Percentiles rank a stretch among this genome's conserved stretches.
Conservation (phyloP, 2,888 invertebrate genomes). For the Cataglyphis altisquamis region DNA sequence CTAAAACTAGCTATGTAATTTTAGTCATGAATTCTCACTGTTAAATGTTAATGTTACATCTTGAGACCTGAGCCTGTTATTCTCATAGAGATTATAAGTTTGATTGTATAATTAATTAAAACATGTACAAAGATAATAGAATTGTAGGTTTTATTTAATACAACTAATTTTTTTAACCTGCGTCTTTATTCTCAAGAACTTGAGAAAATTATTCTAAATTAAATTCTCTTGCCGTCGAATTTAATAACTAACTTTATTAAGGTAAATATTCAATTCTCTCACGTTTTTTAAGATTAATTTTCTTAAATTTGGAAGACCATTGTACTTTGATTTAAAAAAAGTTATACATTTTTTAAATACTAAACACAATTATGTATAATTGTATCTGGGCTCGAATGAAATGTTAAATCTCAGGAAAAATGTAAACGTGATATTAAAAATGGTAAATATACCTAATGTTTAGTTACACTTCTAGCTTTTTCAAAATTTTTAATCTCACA, state of each 20-base stretch:
- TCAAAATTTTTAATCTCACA: constrained; percentile 10
- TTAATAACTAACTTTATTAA: neutral
- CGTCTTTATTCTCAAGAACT: neutral
- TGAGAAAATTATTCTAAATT: constrained; percentile 10
- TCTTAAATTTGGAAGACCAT: neutral
- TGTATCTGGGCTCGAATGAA: constrained; percentile 10
- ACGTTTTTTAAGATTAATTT: neutral
- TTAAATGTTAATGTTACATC: constrained; percentile 23
- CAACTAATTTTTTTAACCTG: neutral
- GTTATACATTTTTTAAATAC: neutral
- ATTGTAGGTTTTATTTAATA: neutral
- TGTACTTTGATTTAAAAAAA: neutral
- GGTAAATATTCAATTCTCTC: constrained; percentile 1
- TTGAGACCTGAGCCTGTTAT: constrained; percentile 10
- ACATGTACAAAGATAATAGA: neutral
- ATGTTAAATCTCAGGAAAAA: constrained; percentile 44
- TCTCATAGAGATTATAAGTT: constrained; percentile 1
- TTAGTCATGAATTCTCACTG: constrained; percentile 35
- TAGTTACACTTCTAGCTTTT: constrained; percentile 10
- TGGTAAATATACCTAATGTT: constrained; percentile 32
- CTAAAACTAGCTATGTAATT: constrained; percentile 77
- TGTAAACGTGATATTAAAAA: constrained; percentile 45
- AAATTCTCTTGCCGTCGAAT: neutral
- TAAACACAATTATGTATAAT: neutral
- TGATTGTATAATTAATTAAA: neutral